These are phyloP conservation scores for Mormyrops boulengeri DNA, from an alignment of 2,797 vertebrate species.

Conservation along the genomic window DNA sequence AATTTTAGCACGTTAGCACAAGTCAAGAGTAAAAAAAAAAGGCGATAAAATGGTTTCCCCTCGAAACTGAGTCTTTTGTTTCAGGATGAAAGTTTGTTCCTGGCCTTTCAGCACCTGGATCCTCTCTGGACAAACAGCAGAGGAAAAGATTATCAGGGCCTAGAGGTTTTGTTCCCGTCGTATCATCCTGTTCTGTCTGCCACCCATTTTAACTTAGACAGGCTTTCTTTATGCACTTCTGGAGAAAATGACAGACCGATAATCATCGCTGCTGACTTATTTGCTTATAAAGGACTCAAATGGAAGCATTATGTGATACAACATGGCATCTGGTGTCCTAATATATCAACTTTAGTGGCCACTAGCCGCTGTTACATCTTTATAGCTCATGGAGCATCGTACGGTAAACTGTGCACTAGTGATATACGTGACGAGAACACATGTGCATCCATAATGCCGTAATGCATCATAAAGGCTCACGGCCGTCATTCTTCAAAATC, in stretches of 20 bases:
- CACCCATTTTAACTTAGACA: background rate
- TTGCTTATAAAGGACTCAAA: background rate
- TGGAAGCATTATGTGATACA: background rate
- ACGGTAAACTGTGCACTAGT: background rate
- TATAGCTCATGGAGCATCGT: background rate
- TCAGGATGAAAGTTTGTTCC: background rate
- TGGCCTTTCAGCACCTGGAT: background rate
- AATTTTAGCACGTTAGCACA: conserved; percentile 19
- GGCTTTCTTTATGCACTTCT: background rate
- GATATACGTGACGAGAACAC: background rate
- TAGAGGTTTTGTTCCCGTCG: background rate
- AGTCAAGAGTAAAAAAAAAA: background rate
- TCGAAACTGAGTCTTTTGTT: background rate
- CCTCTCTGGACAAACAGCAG: background rate
- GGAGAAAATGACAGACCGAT: background rate
- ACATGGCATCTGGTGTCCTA: background rate
- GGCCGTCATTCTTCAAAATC: background rate
- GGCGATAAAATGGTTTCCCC: background rate
- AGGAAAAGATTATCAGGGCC: background rate
- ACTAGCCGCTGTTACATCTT: background rate
- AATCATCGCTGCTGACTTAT: background rate
- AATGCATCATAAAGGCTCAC: background rate
- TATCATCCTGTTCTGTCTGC: background rate
- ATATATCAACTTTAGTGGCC: background rate
- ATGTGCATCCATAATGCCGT: background rate